Evolutionary conservation across 2,888 invertebrate genomes (phyloP).

Genomic region (Andrena camellia): DNA sequence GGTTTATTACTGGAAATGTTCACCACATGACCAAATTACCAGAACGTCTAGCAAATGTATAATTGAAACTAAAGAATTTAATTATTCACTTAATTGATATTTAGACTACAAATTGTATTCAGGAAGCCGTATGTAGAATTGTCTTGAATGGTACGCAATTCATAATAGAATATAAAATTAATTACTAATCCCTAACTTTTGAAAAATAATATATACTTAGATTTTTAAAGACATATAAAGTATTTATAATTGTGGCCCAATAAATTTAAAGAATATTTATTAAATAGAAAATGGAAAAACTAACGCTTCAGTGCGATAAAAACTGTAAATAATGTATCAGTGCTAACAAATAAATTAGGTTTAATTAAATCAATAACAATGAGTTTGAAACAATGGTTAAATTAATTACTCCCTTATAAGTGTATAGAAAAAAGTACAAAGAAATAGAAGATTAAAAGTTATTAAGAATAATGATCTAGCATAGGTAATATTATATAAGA

Average conservation of each 20-base stretch:
- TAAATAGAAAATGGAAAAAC: constrained; percentile 5
- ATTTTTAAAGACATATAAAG: constrained; percentile 28
- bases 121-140: too few relatives aligned
- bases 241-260: constrained; percentile 12
- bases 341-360: neutral
- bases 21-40: too few relatives aligned
- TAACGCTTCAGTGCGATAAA: neutral
- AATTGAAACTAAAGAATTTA: too few relatives aligned
- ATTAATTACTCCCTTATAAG: neutral
- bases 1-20: too few relatives aligned
- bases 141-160: too few relatives aligned
- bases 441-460: neutral
- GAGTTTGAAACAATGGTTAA: neutral
- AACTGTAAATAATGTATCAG: constrained; percentile 3
- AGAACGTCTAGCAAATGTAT: too few relatives aligned
- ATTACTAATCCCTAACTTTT: too few relatives aligned
- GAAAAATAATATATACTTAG: neutral
- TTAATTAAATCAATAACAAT: neutral
- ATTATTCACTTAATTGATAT: too few relatives aligned
- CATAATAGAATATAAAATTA: too few relatives aligned
- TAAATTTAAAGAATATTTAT: constrained; percentile 8
- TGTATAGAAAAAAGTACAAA: neutral
- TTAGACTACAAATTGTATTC: too few relatives aligned
- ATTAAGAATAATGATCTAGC: constrained; percentile 6
- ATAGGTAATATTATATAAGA: neutral